A percentile compares a stretch with the other conserved stretches of the same genome.
phyloP scores from a whole-genome alignment of 2,113 vertebrate genomes.

The Scophthalmus maximus region DNA sequence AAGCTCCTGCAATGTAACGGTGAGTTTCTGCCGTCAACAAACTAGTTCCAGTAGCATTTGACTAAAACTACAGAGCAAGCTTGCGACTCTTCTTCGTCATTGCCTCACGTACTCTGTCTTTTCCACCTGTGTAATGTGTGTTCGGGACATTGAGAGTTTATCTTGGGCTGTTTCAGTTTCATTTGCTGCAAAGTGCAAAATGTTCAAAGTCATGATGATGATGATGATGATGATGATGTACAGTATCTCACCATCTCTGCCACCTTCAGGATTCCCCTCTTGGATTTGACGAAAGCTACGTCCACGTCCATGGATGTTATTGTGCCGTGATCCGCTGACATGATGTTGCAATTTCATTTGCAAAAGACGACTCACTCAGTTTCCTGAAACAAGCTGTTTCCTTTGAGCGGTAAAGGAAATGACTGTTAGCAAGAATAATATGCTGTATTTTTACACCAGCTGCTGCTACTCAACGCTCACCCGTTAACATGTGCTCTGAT shows the following conservation, averaged over 20 bases:
- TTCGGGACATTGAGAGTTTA: not conserved
- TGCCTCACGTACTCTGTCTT: not conserved
- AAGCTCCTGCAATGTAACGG: not conserved
- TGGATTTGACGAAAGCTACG: slow-evolving; percentile 70
- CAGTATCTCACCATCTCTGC: slow-evolving; percentile 75
- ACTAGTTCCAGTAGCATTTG: not conserved
- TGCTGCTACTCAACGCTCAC: not conserved
- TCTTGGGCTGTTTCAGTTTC: not conserved
- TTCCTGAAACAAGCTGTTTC: slow-evolving; percentile 56
- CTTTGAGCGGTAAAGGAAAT: slow-evolving; percentile 54
- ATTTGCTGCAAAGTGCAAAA: not conserved
- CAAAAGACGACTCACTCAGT: not conserved
- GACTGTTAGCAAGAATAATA: slow-evolving; percentile 4
- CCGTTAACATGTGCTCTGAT: not conserved
- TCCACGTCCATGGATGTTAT: slow-evolving; percentile 60
- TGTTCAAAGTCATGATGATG: not conserved
- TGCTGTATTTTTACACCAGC: slow-evolving; percentile 5
- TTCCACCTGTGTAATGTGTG: not conserved
- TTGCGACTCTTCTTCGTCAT: not conserved
- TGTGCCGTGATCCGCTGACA: slow-evolving; percentile 16
- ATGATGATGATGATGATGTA: not conserved
- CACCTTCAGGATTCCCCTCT: slow-evolving; percentile 73
- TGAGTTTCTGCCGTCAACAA: not conserved
- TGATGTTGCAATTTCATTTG: not conserved
- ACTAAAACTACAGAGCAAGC: not conserved